A percentile compares a stretch with the other conserved stretches of the same genome.
These are phyloP conservation scores for Halcyon leucocephala DNA, from an alignment of 2,797 vertebrate genomes.

Conservation along the genomic window DNA sequence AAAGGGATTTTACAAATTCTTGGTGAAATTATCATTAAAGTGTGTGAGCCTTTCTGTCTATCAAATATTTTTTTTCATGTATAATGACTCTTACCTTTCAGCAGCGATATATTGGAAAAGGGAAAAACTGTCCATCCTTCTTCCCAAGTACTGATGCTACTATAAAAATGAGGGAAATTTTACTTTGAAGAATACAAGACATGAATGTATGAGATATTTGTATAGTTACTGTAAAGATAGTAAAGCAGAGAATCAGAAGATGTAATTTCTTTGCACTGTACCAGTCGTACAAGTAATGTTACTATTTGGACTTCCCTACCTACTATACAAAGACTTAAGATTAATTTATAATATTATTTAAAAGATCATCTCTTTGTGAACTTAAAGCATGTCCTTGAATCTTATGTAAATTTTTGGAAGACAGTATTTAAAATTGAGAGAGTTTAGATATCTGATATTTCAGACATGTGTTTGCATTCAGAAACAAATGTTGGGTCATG, in stretches of 20 bases:
- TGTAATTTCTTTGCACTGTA: neutral
- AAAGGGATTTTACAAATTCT: neutral
- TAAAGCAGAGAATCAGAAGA: neutral
- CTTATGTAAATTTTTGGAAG: neutral
- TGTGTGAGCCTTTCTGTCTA: neutral
- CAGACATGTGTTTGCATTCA: neutral
- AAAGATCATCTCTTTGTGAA: neutral
- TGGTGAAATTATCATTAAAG: neutral
- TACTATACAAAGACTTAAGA: neutral
- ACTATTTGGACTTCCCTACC: neutral
- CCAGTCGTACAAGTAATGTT: neutral
- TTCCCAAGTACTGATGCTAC: neutral
- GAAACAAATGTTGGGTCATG: neutral
- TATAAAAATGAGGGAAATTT: neutral
- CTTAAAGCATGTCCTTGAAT: neutral
- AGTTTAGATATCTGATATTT: neutral
- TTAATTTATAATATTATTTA: neutral
- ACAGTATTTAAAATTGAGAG: neutral
- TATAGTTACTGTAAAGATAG: neutral
- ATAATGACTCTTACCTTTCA: neutral
- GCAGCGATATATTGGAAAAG: neutral
- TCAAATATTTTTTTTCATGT: neutral
- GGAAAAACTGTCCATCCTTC: neutral
- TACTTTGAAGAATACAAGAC: neutral
- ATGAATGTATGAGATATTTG: neutral